Evolutionary conservation across 2,113 vertebrate species (phyloP), one percentile per base, ranked within the genome.

Genomic region (Tiliqua scincoides): DNA sequence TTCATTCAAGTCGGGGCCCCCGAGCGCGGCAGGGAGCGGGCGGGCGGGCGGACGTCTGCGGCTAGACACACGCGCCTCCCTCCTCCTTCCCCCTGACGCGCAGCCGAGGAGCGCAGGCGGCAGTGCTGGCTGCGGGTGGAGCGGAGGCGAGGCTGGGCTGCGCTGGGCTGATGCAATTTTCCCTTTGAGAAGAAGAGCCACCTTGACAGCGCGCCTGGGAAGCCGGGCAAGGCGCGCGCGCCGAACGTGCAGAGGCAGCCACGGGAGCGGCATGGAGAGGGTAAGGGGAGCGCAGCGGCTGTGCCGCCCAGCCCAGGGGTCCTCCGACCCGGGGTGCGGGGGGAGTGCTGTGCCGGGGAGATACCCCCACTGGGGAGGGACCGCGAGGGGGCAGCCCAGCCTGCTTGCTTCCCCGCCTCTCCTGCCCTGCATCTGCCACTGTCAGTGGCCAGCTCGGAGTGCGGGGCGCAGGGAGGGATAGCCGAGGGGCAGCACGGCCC

Each of bases 1-100:
- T 85, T 85, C 27, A 32, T 71, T 79, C 32, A 85, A 85, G 76
- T 85, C 76, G 3, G 25, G 65, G n/a, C 83, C 30, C 84, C 72
- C 14, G 25, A 25, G 65, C 54, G 62, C 27, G 35, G 20, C 57
- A n/a, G n/a, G n/a, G n/a, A n/a, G n/a, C n/a, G n/a, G n/a, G n/a
- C n/a, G n/a, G n/a, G n/a, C n/a, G n/a, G n/a, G n/a, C n/a, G n/a
- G n/a, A n/a, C n/a, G n/a, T n/a, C n/a, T n/a, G n/a, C n/a, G n/a
- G n/a, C n/a, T n/a, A 21, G 61, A 17, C 23, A 63, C 20, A 21
- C 54, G 14, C 11, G 17, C 2, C 54, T n/a, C n/a, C n/a, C n/a
- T n/a, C 17, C 10, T 5, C 54, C 54, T 57, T 11, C 54, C 54
- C 11, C 54, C 12, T 57, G 54, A 57, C 54, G 54, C 54, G 54